A percentile compares a stretch with the other conserved stretches of the same genome.
These are phyloP conservation scores for Standfussiana lucernea DNA, from an alignment of 2,888 invertebrate genomes.

Conservation along the genomic window DNA sequence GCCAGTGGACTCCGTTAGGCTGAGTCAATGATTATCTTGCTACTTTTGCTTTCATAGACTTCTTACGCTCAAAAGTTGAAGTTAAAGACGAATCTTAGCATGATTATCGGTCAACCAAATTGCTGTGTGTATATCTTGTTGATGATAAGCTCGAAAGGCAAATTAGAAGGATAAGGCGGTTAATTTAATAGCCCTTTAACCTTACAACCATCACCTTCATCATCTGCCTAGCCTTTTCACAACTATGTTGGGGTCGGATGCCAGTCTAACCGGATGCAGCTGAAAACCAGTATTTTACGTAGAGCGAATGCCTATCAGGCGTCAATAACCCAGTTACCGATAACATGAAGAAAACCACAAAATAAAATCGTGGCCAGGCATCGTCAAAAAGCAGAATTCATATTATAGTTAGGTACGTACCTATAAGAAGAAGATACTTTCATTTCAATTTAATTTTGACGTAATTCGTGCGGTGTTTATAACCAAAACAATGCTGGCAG, in stretches of 20 bases:
- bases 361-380: background rate
- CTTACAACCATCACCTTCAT: background rate
- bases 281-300: background rate
- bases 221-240: too few species aligned
- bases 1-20: background rate
- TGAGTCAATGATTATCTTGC: too few species aligned
- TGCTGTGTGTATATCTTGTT: background rate
- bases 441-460: constrained; percentile 39
- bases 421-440: constrained; percentile 40
- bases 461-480: constrained; percentile 37
- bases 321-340: background rate
- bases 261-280: background rate
- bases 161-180: background rate
- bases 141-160: background rate
- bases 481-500: constrained; percentile 49
- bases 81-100: background rate
- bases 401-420: background rate
- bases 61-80: background rate
- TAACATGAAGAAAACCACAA: background rate
- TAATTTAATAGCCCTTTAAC: background rate
- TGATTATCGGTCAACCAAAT: too few species aligned
- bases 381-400: background rate
- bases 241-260: background rate
- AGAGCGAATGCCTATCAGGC: background rate
- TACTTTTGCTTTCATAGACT: background rate